Percentiles rank a stretch among this genome's conserved stretches.
Conservation (phyloP, 2,888 invertebrate genomes). For the Synergus umbraculus region DNA sequence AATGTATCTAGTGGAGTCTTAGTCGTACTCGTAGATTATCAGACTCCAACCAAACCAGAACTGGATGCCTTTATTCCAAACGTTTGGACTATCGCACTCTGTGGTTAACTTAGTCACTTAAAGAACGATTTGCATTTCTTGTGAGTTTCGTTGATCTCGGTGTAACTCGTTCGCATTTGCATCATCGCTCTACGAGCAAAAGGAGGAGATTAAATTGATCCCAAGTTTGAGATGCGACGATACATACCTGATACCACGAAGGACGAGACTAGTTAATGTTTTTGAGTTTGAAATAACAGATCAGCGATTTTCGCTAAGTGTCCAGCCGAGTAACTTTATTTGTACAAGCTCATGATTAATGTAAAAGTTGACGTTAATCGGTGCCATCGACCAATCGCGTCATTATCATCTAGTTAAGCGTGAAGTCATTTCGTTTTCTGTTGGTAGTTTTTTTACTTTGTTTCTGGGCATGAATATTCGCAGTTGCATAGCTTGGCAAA, state of each 20-base stretch:
- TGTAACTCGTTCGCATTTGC: conserved; percentile 5
- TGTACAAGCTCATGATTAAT: conserved; percentile 2
- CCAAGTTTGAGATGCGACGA: conserved; percentile 24
- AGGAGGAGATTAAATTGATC: conserved; percentile 18
- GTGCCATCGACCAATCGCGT: conserved; percentile 21
- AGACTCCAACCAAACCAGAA: conserved; percentile 2
- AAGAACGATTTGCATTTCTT: conserved; percentile 33
- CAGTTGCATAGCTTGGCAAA: background rate
- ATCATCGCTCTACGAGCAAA: conserved; percentile 23
- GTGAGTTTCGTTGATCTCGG: conserved; percentile 13
- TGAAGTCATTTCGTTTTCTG: background rate
- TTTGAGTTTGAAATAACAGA: conserved; percentile 16
- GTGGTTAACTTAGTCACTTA: conserved; percentile 15
- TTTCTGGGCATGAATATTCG: background rate
- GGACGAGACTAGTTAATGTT: conserved; percentile 1
- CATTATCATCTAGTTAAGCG: background rate
- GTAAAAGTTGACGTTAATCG: conserved; percentile 19
- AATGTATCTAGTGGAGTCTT: conserved; percentile 46
- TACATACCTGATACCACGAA: conserved; percentile 11
- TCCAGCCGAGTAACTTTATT: conserved; percentile 9
- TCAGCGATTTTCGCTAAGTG: background rate
- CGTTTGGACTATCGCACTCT: conserved; percentile 16
- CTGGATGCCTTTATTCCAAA: conserved; percentile 34
- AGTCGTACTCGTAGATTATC: conserved; percentile 16
- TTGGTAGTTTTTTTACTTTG: background rate